Percentiles rank a stretch among this genome's conserved stretches.
Conservation (phyloP, 2,113 vertebrate species). For the Anas platyrhynchos region DNA sequence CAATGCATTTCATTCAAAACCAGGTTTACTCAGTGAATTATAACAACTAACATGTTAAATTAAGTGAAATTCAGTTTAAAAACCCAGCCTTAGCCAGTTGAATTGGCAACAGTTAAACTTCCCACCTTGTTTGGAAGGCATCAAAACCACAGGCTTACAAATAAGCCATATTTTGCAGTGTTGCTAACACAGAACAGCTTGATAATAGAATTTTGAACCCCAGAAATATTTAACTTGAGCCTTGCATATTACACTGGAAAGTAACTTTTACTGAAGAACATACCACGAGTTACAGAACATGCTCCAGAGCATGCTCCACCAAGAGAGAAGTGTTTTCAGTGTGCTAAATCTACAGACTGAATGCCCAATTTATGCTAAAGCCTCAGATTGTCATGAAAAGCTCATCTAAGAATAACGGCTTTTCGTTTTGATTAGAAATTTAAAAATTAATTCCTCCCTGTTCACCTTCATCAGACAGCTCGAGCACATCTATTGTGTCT, state of each 20-base stretch:
- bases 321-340: background rate
- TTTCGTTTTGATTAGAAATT: background rate
- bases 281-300: background rate
- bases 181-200: background rate
- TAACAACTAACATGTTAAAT: background rate
- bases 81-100: background rate
- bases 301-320: background rate
- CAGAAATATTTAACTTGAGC: background rate
- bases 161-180: background rate
- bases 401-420: background rate
- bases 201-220: background rate
- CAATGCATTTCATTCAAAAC: background rate
- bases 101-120: background rate
- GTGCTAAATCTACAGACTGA: background rate
- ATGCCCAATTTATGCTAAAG: background rate
- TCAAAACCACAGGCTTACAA: background rate
- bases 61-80: background rate
- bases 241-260: background rate
- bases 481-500: background rate
- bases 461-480: background rate
- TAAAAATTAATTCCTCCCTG: background rate
- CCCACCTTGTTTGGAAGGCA: background rate
- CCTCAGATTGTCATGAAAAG: background rate
- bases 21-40: background rate
- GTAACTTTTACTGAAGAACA: background rate